Conservation (phyloP, 2,888 invertebrate genomes). For the Tillus elongatus region DNA sequence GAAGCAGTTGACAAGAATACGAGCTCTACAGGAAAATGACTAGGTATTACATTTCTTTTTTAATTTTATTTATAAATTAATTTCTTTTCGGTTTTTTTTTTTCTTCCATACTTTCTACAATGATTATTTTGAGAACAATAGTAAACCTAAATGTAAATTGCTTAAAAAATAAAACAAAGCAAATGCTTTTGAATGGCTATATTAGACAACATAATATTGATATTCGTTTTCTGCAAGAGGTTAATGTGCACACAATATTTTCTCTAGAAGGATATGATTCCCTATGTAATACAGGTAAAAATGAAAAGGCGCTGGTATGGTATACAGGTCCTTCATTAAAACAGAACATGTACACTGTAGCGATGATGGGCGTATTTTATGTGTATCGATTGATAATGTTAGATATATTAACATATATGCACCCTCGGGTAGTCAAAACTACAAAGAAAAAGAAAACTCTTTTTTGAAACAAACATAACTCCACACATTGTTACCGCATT, state of each 20-base stretch:
- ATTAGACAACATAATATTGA: not conserved
- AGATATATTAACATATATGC: no score
- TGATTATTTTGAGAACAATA: not conserved
- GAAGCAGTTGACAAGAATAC: no score
- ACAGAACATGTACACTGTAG: not conserved
- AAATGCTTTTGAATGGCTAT: not conserved
- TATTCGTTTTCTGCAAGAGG: not conserved
- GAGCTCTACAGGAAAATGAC: not conserved
- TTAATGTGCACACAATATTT: not conserved
- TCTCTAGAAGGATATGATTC: not conserved
- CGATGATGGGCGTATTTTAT: not conserved
- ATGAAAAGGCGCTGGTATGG: not conserved
- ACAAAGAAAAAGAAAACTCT: not conserved
- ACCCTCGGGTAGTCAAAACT: not conserved
- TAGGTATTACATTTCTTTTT: not conserved
- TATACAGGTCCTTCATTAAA: not conserved
- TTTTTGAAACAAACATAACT: not conserved
- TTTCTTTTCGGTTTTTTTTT: no score
- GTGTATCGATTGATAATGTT: not conserved
- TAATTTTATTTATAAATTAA: not conserved
- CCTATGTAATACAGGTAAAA: not conserved
- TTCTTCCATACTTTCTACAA: no score
- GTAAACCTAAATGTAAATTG: not conserved
- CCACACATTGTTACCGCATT: no score
- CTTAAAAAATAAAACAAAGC: no score